Evolutionary conservation across 1,140 invertebrate species (phyloP).

Genomic region (Drosophila arizonae): DNA sequence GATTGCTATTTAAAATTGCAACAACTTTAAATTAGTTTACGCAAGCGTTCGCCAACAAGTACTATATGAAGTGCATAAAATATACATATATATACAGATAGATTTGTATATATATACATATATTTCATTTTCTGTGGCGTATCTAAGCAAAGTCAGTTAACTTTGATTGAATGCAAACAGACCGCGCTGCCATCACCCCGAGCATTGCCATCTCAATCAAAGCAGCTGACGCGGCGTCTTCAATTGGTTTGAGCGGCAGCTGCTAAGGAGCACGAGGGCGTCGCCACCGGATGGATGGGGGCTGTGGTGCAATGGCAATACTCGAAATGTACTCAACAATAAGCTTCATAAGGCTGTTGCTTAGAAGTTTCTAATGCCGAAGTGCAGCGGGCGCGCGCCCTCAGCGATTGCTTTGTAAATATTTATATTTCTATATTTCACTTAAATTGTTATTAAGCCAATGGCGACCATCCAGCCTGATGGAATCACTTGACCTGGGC

Average conservation of each 20-base stretch:
- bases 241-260: conserved; percentile 9
- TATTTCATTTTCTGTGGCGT: conserved; percentile 10
- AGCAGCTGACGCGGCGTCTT: conserved; percentile 27
- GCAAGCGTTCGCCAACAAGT: conserved; percentile 9
- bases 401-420: conserved; percentile 62
- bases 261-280: not conserved
- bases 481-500: conserved; percentile 59
- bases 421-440: conserved; percentile 67
- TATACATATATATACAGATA: not conserved
- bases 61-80: conserved; percentile 7
- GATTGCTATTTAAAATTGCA: conserved; percentile 37
- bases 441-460: conserved; percentile 74
- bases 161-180: conserved; percentile 55
- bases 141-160: conserved; percentile 28
- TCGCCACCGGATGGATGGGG: not conserved
- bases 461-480: conserved; percentile 45
- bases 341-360: conserved; percentile 38
- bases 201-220: conserved; percentile 17
- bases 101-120: not conserved
- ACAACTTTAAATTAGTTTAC: conserved; percentile 44
- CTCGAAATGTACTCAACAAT: conserved; percentile 55
- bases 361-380: conserved; percentile 48
- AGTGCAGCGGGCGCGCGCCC: conserved; percentile 3
- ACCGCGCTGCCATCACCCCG: conserved; percentile 7
- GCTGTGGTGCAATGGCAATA: conserved; percentile 20